Percentiles rank a stretch among this genome's conserved stretches.
Evolutionary conservation across 2,113 vertebrate genomes (phyloP).

Genomic region (Macquaria ambigua): DNA sequence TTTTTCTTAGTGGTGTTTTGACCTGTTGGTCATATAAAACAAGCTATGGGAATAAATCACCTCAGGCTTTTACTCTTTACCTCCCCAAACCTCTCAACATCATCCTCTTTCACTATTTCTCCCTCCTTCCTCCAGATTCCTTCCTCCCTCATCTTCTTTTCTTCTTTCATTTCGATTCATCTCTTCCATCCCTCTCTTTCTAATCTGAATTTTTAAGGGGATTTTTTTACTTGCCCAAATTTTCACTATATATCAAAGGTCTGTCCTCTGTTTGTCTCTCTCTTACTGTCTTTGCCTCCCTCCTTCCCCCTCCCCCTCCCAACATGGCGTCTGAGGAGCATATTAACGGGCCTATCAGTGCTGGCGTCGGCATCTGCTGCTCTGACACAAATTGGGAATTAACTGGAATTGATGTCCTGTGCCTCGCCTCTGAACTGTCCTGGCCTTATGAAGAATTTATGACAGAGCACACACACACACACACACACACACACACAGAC

Average conservation of each 20-base stretch:
- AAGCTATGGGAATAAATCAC: neutral
- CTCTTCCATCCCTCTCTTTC: neutral
- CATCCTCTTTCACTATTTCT: neutral
- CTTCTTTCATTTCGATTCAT: too few relatives aligned
- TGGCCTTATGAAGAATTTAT: slow-evolving; percentile 87
- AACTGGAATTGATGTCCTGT: slow-evolving; percentile 99
- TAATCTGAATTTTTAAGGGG: neutral
- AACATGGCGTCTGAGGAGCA: slow-evolving; percentile 92
- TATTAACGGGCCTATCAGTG: slow-evolving; percentile 97
- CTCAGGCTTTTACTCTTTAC: neutral
- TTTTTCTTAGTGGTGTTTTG: neutral
- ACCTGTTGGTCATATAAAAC: neutral
- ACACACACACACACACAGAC: slow-evolving; percentile 25
- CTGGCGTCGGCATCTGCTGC: slow-evolving; percentile 97
- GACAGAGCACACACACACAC: slow-evolving; percentile 78
- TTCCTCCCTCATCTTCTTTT: neutral
- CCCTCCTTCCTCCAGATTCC: neutral
- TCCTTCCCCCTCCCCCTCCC: neutral
- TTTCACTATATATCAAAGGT: neutral
- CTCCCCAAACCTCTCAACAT: neutral
- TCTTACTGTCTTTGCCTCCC: neutral
- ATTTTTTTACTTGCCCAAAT: neutral
- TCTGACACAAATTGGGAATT: slow-evolving; percentile 99
- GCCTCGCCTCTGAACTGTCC: slow-evolving; percentile 70
- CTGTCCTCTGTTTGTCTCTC: neutral